Conservation (phyloP, 2,797 vertebrate genomes). For the Xiphophorus birchmanni region DNA sequence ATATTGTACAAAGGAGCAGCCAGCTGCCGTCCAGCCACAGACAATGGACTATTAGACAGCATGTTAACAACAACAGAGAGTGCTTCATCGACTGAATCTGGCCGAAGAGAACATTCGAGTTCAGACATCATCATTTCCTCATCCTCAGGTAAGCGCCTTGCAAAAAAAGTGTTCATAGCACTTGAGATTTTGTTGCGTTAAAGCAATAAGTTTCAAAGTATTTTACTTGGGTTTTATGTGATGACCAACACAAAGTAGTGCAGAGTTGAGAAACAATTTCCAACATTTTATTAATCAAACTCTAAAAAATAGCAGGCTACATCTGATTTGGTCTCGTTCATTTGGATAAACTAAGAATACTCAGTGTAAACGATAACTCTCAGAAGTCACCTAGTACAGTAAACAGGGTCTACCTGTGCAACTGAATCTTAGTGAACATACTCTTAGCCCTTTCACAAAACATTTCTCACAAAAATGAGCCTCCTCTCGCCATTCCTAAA, state of each 20-base stretch:
- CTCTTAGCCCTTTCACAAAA: neutral
- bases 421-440: neutral
- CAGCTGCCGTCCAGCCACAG: conserved; percentile 9
- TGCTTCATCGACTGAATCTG: neutral
- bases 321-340: neutral
- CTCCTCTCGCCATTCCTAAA: neutral
- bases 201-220: neutral
- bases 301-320: neutral
- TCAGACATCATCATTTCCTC: neutral
- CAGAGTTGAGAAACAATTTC: neutral
- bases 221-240: neutral
- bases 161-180: no score
- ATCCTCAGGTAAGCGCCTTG: neutral
- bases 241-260: neutral
- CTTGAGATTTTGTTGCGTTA: neutral
- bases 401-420: neutral
- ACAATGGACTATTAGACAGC: conserved; percentile 59
- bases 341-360: neutral
- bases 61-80: conserved; percentile 33
- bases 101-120: conserved; percentile 9
- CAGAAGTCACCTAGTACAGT: neutral
- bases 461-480: neutral
- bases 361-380: neutral
- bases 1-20: neutral
- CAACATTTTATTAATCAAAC: neutral